These are phyloP conservation scores for Turdus rufiventris DNA, from an alignment of 2,113 vertebrate species.

Conservation along the genomic window DNA sequence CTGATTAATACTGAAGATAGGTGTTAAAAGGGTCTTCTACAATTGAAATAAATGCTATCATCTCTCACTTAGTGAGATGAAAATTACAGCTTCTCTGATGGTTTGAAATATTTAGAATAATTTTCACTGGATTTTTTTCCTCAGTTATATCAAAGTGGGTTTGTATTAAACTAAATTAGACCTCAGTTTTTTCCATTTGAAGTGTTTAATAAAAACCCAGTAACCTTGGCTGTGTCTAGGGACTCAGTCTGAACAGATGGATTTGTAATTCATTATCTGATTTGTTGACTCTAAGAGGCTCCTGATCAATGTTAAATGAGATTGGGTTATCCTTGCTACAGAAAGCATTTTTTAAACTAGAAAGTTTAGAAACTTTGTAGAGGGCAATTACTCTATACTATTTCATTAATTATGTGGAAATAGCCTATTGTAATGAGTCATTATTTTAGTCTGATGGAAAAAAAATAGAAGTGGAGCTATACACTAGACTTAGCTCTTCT, in stretches of 20 bases:
- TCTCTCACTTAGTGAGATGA: background rate
- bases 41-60: background rate
- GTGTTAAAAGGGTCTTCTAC: background rate
- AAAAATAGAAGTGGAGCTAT: background rate
- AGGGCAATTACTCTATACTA: background rate
- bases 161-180: background rate
- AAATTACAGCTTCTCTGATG: background rate
- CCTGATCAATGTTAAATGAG: background rate
- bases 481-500: background rate
- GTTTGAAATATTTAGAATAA: background rate
- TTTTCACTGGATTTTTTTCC: background rate
- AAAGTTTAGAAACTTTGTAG: background rate
- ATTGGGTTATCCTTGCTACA: background rate
- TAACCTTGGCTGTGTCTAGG: background rate
- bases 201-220: background rate
- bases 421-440: background rate
- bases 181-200: background rate
- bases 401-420: background rate
- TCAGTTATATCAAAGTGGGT: background rate
- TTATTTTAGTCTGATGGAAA: background rate
- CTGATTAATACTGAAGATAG: background rate
- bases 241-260: background rate
- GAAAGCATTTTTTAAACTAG: background rate
- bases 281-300: background rate
- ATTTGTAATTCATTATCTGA: background rate